Base-by-base conservation (phyloP, 2,113 vertebrate genomes). In the Pangasianodon gigas region DNA sequence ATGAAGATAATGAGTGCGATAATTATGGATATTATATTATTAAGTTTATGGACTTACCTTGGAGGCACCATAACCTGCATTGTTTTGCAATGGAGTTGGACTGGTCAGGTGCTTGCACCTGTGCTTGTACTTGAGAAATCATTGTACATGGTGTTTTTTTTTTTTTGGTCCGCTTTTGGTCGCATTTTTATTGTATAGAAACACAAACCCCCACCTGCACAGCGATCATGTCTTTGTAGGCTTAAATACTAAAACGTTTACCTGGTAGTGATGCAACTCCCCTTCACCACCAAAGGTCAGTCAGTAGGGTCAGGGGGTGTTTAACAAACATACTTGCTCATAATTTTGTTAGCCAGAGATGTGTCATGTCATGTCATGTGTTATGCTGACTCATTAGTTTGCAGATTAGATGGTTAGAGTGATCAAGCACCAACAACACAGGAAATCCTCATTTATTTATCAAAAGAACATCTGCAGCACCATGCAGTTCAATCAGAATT, bases 1-100 rank as follows among this genome's bases (percentile, higher is more conserved):
- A 60, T 91, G 84, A 58, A 86, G 67, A 89, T 58, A 37, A 67
- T 44, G 48, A 54, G 65, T 13, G 19, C 29, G 56, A 6, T 21
- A 71, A 24, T 74, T 14, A 41, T 71, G 16, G 37, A 37, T 37
- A 37, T 37, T 37, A 37, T 37, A 37, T 37, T 37, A 37, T 37
- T 9, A 37, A 81, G n/a, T 18, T 82, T 83, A 52, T 67, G 46
- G 58, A 3, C 41, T 48, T 7, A 32, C 6, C 56, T 26, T 60
- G 18, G 5, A 62, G 75, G 77, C 2, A 32, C 1, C 65, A 26
- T 71, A 44, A 65, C 18, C 0, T 65, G 18, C 18, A 81, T 82
- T 4, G 26, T 26, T 81, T 24, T 19, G 32, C 29, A 51, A 16
- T 41, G 14, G 51, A 32, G 16, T 29, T n/a, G 29, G 29, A 80